A percentile compares a stretch with the other conserved stretches of the same genome.
Evolutionary conservation across 1,140 invertebrate genomes (phyloP).

Genomic region (Sesamia nonagrioides): DNA sequence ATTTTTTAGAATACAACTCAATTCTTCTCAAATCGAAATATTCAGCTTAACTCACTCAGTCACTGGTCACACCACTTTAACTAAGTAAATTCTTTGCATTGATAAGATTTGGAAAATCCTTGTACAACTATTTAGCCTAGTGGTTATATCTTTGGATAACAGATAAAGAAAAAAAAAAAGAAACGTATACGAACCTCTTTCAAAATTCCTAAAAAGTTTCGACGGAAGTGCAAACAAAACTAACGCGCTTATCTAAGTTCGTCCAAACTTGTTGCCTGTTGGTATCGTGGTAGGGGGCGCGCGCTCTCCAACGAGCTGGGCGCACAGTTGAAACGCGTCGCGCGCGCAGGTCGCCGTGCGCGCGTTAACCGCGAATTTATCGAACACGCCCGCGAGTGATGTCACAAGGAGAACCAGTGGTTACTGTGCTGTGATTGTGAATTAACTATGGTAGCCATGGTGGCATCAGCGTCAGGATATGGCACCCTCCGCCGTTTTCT

Average conservation of each 20-base stretch:
- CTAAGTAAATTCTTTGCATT: background rate
- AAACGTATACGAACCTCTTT: slow-evolving; percentile 29
- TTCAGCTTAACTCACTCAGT: background rate
- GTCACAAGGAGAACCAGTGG: slow-evolving; percentile 69
- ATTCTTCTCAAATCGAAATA: background rate
- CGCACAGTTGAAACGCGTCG: slow-evolving; percentile 73
- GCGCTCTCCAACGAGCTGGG: slow-evolving; percentile 49
- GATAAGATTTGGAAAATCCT: slow-evolving; percentile 14
- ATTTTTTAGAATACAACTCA: too few relatives aligned
- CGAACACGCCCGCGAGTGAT: slow-evolving; percentile 67
- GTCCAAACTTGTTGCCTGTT: slow-evolving; percentile 54
- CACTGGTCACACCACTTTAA: background rate
- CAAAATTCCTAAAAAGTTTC: slow-evolving; percentile 32
- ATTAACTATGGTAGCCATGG: slow-evolving; percentile 82
- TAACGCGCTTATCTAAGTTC: slow-evolving; percentile 64
- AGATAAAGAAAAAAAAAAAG: slow-evolving; percentile 13
- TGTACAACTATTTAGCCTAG: background rate
- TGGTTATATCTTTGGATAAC: background rate
- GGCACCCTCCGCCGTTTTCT: slow-evolving; percentile 83
- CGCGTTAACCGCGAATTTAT: slow-evolving; percentile 54
- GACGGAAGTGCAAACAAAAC: slow-evolving; percentile 55
- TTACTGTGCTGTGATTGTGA: slow-evolving; percentile 71
- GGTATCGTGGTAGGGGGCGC: slow-evolving; percentile 69
- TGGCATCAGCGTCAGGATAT: slow-evolving; percentile 84
- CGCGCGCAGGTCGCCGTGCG: slow-evolving; percentile 78